phyloP scores from a whole-genome alignment of 2,113 vertebrate species.

The Enhydra lutris region DNA sequence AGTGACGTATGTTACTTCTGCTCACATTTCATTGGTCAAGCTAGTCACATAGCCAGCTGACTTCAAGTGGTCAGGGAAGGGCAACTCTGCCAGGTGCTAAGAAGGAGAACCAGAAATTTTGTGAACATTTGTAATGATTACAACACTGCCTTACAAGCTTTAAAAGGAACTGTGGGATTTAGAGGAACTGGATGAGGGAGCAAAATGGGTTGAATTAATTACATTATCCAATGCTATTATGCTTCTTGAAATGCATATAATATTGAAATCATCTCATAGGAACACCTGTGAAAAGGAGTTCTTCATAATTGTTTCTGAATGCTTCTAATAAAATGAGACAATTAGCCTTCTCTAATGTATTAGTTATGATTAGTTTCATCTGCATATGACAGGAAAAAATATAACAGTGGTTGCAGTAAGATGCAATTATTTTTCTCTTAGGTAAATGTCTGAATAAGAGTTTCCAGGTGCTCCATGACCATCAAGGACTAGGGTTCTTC shows the following conservation, averaged over 20 bases:
- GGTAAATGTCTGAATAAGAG: background rate
- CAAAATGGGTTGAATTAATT: conserved; percentile 52
- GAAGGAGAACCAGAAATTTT: background rate
- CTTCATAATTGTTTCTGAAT: conserved; percentile 51
- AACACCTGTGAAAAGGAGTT: conserved; percentile 43
- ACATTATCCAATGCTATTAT: conserved; percentile 32
- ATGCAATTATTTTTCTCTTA: background rate
- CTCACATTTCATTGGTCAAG: background rate
- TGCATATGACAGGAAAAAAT: conserved; percentile 10
- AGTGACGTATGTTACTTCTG: background rate
- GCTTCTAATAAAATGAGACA: conserved; percentile 50
- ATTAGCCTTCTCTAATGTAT: conserved; percentile 43
- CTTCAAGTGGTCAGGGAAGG: background rate
- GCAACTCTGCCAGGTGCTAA: background rate
- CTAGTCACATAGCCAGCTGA: background rate
- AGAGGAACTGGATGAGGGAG: conserved; percentile 25
- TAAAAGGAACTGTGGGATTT: background rate
- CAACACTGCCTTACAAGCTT: background rate
- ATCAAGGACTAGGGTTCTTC: background rate
- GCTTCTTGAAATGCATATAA: conserved; percentile 46
- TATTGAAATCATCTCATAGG: conserved; percentile 44
- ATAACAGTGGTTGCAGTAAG: background rate
- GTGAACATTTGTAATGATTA: background rate
- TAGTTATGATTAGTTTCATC: conserved; percentile 54
- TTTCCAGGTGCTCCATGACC: background rate